Percentiles rank a stretch among this genome's conserved stretches.
phyloP scores from a whole-genome alignment of 2,113 vertebrate species.

The Silurus glanis region DNA sequence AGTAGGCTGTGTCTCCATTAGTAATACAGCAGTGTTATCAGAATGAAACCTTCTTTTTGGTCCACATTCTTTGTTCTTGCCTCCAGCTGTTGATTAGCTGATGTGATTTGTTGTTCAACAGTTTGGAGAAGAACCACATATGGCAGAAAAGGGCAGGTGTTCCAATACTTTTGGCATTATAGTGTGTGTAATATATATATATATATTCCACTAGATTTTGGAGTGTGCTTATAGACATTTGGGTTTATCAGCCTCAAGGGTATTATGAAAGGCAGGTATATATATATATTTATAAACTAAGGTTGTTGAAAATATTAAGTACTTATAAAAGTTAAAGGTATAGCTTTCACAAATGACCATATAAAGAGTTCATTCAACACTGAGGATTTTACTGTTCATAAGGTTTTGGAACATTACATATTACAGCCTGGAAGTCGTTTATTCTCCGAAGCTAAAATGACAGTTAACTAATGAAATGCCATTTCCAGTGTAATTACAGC shows the following conservation, averaged over 20 bases:
- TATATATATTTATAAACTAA: too few species aligned
- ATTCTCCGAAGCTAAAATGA: conserved; percentile 45
- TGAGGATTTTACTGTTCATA: conserved; percentile 1
- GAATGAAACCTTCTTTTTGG: neutral
- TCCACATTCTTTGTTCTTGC: neutral
- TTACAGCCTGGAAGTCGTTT: conserved; percentile 55
- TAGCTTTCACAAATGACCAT: neutral
- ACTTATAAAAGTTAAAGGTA: neutral
- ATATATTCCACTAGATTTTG: too few species aligned
- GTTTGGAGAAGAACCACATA: neutral
- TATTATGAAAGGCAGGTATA: too few species aligned
- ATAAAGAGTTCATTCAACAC: neutral
- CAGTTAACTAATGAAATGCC: conserved; percentile 61
- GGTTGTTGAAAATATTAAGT: neutral
- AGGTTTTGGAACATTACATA: conserved; percentile 18
- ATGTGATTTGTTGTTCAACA: neutral
- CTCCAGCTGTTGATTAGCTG: neutral
- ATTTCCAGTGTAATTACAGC: conserved; percentile 59
- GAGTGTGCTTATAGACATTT: too few species aligned
- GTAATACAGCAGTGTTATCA: neutral
- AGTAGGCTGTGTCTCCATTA: neutral
- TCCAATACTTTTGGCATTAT: too few species aligned
- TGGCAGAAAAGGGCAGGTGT: too few species aligned
- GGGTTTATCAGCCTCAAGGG: too few species aligned
- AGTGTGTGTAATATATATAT: too few species aligned